A percentile compares a stretch with the other conserved stretches of the same genome.
Conservation (phyloP, 2,888 invertebrate species). For the Drosophila suboccidentalis region DNA sequence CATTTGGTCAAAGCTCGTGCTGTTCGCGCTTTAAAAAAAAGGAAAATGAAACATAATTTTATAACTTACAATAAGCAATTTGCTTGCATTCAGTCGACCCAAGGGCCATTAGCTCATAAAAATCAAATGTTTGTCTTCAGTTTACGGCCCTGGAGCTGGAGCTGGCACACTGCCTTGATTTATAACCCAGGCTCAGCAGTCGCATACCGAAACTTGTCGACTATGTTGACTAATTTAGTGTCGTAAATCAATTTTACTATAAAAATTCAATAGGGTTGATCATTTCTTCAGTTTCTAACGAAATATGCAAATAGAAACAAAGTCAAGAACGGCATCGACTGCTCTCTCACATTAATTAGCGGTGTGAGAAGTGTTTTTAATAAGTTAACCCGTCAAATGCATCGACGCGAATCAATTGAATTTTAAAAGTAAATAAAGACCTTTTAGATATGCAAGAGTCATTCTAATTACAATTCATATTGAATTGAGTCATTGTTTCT, state of each 20-base stretch:
- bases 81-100: slow-evolving; percentile 55
- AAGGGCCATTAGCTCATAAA: slow-evolving; percentile 78
- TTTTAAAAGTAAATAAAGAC: slow-evolving; percentile 4
- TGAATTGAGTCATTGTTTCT: slow-evolving; percentile 27
- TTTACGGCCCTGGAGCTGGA: slow-evolving; percentile 50
- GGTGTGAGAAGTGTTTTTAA: slow-evolving; percentile 47
- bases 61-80: slow-evolving; percentile 69
- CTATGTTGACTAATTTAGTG: slow-evolving; percentile 76
- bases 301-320: slow-evolving; percentile 55
- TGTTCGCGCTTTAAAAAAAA: slow-evolving; percentile 67
- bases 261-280: slow-evolving; percentile 59
- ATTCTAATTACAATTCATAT: slow-evolving; percentile 5
- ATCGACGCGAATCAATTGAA: slow-evolving; percentile 24
- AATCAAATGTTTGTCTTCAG: slow-evolving; percentile 76
- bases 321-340: background rate
- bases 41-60: slow-evolving; percentile 54
- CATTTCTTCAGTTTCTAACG: slow-evolving; percentile 59
- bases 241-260: slow-evolving; percentile 78
- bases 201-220: slow-evolving; percentile 56
- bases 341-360: slow-evolving; percentile 69
- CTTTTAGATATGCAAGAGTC: slow-evolving; percentile 11
- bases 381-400: slow-evolving; percentile 27
- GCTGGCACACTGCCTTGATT: slow-evolving; percentile 65
- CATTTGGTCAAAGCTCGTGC: slow-evolving; percentile 63
- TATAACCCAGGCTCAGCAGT: slow-evolving; percentile 62